A percentile compares a stretch with the other conserved stretches of the same genome.
These are phyloP conservation scores for Trachelus troglodyta DNA, from an alignment of 2,888 invertebrate species.

Conservation along the genomic window DNA sequence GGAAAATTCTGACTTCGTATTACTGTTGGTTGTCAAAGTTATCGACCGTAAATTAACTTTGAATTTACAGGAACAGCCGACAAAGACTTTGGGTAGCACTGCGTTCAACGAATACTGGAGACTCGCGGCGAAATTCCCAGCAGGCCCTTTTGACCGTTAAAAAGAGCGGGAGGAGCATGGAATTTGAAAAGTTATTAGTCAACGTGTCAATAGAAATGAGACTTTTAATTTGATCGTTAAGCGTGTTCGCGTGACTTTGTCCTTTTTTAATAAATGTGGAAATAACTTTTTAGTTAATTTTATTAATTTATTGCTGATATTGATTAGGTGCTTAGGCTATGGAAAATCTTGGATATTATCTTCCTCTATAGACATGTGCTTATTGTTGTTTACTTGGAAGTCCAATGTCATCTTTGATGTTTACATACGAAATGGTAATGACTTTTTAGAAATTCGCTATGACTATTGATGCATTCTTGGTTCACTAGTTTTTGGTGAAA, in stretches of 20 bases:
- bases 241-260: background rate
- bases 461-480: background rate
- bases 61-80: background rate
- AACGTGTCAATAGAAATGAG: background rate
- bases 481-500: background rate
- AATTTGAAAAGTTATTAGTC: background rate
- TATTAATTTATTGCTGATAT: background rate
- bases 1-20: background rate
- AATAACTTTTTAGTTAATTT: background rate
- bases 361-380: background rate
- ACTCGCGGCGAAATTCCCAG: background rate
- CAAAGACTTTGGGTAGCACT: background rate
- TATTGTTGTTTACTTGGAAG: background rate
- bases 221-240: background rate
- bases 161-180: background rate
- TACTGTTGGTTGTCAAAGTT: background rate
- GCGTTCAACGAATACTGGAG: background rate
- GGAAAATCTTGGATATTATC: background rate
- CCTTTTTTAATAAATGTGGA: background rate
- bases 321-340: background rate
- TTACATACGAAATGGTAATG: background rate
- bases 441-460: background rate
- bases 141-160: background rate
- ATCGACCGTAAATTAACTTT: background rate
- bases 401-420: background rate